These are phyloP conservation scores for Typhlomys cinereus DNA, from an alignment of 2,113 vertebrate genomes.

Conservation along the genomic window DNA sequence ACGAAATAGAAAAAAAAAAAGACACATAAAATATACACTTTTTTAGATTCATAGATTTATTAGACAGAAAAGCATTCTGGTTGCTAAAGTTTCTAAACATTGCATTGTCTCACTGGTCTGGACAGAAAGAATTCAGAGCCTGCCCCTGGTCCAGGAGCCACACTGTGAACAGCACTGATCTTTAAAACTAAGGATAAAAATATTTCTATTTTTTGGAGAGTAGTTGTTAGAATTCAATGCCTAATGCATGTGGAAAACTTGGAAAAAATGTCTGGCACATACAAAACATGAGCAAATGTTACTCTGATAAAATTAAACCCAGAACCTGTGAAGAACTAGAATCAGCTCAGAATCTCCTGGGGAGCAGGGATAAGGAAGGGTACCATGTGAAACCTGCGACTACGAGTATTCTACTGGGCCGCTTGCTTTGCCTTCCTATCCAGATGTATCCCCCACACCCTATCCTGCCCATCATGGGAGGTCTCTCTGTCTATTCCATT, in stretches of 20 bases:
- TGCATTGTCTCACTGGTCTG: background rate
- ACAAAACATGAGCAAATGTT: slow-evolving; percentile 7
- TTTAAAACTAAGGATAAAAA: slow-evolving; percentile 43
- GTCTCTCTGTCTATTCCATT: background rate
- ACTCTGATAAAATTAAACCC: slow-evolving; percentile 2
- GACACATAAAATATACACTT: background rate
- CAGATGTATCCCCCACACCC: background rate
- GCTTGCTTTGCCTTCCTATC: background rate
- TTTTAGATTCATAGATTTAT: background rate
- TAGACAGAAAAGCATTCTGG: background rate
- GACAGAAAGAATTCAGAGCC: background rate
- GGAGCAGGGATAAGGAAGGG: background rate
- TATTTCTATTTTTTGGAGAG: background rate
- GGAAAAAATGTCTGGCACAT: background rate
- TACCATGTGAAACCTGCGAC: background rate
- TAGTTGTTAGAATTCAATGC: slow-evolving; percentile 40
- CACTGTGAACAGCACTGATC: slow-evolving; percentile 1
- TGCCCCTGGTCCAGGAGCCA: background rate
- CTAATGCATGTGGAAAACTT: slow-evolving; percentile 33
- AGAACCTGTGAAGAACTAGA: background rate
- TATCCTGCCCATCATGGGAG: background rate
- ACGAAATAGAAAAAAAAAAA: slow-evolving; percentile 39
- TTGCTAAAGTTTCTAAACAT: slow-evolving; percentile 31
- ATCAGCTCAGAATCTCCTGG: background rate
- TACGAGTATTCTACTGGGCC: background rate